A percentile compares a stretch with the other conserved stretches of the same genome.
Evolutionary conservation across 2,888 invertebrate species (phyloP).

Genomic region (Patella caerulea): DNA sequence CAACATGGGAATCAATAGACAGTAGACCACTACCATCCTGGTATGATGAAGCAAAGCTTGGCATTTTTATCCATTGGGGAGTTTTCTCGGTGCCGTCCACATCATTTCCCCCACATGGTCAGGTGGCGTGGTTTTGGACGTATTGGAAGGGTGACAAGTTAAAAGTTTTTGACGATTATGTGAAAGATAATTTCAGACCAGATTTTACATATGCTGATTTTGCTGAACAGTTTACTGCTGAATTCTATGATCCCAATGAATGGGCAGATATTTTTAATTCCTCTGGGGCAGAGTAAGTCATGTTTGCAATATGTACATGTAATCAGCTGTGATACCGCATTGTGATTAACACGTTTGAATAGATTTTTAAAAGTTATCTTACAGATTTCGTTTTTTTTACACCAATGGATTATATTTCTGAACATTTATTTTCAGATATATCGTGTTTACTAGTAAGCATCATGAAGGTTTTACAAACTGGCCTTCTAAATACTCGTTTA

Average conservation of each 20-base stretch:
- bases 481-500: slow-evolving; percentile 84
- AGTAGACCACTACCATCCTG: slow-evolving; percentile 78
- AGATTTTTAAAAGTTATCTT: too few species aligned
- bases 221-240: too few species aligned
- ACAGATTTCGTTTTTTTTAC: too few species aligned
- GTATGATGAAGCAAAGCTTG: slow-evolving; percentile 61
- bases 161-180: slow-evolving; percentile 75
- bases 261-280: too few species aligned
- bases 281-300: too few species aligned
- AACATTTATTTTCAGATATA: slow-evolving; percentile 75
- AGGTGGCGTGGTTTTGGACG: slow-evolving; percentile 89
- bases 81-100: slow-evolving; percentile 66
- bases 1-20: slow-evolving; percentile 89
- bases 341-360: too few species aligned
- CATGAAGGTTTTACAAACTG: slow-evolving; percentile 88
- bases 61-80: slow-evolving; percentile 73
- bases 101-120: slow-evolving; percentile 8
- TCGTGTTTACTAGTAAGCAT: slow-evolving; percentile 88
- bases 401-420: too few species aligned
- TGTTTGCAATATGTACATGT: too few species aligned
- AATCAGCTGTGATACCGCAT: too few species aligned
- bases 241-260: too few species aligned
- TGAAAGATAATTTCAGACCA: slow-evolving; percentile 77
- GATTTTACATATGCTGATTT: slow-evolving; percentile 72
- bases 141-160: slow-evolving; percentile 77